Conservation (phyloP, 2,113 vertebrate species). For the Oxyura jamaicensis region DNA sequence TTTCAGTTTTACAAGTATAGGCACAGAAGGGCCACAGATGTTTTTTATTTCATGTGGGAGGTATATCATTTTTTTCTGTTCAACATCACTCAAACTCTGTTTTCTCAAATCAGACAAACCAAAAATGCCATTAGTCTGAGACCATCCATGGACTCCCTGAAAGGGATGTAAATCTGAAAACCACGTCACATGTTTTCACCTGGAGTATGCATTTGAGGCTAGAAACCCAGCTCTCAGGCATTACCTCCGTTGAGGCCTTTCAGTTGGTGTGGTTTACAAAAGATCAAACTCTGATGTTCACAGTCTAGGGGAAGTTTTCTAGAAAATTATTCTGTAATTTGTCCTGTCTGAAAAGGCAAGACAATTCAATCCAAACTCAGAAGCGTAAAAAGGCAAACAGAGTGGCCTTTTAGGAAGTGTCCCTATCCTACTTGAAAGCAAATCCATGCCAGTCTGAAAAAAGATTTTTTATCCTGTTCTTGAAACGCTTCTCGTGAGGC, state of each 20-base stretch:
- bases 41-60: not conserved
- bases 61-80: accelerated
- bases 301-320: not conserved
- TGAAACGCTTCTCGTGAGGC: not conserved
- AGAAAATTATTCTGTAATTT: not conserved
- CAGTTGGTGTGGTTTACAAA: not conserved
- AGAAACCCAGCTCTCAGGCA: not conserved
- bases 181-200: not conserved
- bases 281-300: not conserved
- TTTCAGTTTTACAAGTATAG: not conserved
- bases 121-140: not conserved
- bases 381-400: not conserved
- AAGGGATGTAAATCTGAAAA: not conserved
- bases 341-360: not conserved
- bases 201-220: not conserved
- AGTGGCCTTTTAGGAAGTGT: not conserved
- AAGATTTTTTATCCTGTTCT: not conserved
- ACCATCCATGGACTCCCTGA: not conserved
- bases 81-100: not conserved
- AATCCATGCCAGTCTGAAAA: not conserved
- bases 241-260: not conserved
- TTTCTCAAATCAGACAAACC: not conserved
- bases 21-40: not conserved
- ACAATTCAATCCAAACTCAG: not conserved
- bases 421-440: not conserved